phyloP scores from a whole-genome alignment of 2,113 vertebrate species.

The Gnathonemus longibarbis region DNA sequence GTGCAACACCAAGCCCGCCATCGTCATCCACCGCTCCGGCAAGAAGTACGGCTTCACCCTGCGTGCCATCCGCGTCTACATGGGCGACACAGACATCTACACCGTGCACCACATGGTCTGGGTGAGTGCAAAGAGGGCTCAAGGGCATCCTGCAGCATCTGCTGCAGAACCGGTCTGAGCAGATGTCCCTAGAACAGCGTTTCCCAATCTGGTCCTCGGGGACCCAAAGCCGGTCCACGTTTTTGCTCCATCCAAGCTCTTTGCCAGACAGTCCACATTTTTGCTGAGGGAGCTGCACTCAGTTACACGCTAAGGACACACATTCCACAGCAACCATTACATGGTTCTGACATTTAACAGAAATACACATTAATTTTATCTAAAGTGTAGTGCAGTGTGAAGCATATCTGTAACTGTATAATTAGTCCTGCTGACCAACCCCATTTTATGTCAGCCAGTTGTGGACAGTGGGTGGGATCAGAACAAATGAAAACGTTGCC shows the following conservation, averaged over 20 bases:
- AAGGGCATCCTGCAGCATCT: neutral
- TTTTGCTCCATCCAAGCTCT: neutral
- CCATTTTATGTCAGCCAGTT: neutral
- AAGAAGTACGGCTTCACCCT: conserved; percentile 98
- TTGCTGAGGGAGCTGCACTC: neutral
- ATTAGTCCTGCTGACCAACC: neutral
- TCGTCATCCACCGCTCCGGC: conserved; percentile 83
- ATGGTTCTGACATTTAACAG: neutral
- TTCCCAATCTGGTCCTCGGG: neutral
- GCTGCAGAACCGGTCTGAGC: neutral
- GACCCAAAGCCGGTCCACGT: neutral
- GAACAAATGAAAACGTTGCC: neutral
- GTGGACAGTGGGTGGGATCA: neutral
- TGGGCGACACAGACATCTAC: conserved; percentile 94
- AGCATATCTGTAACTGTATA: neutral
- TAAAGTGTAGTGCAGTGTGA: neutral
- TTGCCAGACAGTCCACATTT: no score
- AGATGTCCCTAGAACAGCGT: neutral
- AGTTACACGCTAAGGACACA: neutral
- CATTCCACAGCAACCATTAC: neutral
- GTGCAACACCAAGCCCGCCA: conserved; percentile 71
- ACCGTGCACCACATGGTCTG: conserved; percentile 97
- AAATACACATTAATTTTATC: neutral
- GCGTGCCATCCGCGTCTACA: conserved; percentile 91
- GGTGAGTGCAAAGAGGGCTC: conserved; percentile 59